Percentiles rank a stretch among this genome's conserved stretches.
Evolutionary conservation across 1,140 invertebrate species (phyloP).

Genomic region (Bombus superbus): DNA sequence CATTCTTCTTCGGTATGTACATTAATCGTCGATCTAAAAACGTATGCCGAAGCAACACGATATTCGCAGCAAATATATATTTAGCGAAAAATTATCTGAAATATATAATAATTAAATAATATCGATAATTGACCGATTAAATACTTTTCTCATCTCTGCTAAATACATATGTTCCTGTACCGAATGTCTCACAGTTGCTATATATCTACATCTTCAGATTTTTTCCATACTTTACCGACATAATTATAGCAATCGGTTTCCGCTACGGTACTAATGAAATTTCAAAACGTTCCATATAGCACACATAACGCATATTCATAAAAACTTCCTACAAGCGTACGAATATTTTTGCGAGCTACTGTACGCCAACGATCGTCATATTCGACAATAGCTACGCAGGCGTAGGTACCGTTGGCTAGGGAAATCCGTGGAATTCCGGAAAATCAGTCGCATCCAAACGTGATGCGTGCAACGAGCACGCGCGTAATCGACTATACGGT

Average conservation of each 20-base stretch:
- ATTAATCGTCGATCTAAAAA: too few relatives aligned
- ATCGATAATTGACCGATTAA: not conserved
- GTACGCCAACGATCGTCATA: not conserved
- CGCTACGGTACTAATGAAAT: too few relatives aligned
- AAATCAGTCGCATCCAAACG: not conserved
- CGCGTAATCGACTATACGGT: conserved; percentile 9
- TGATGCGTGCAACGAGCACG: not conserved
- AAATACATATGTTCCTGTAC: not conserved
- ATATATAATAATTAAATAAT: not conserved
- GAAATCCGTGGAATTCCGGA: not conserved
- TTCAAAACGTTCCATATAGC: too few relatives aligned
- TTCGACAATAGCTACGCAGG: not conserved
- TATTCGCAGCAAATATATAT: not conserved
- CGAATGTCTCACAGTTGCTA: not conserved
- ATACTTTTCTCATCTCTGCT: not conserved
- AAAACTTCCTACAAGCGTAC: not conserved
- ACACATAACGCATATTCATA: too few relatives aligned
- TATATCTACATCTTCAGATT: not conserved
- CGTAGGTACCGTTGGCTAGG: not conserved
- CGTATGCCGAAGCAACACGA: not conserved
- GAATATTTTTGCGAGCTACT: not conserved
- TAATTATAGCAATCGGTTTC: too few relatives aligned
- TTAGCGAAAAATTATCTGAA: not conserved
- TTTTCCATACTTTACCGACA: too few relatives aligned
- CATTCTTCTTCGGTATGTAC: too few relatives aligned